Evolutionary conservation across 2,797 vertebrate species (phyloP).

Genomic region (Aldrovandia affinis): DNA sequence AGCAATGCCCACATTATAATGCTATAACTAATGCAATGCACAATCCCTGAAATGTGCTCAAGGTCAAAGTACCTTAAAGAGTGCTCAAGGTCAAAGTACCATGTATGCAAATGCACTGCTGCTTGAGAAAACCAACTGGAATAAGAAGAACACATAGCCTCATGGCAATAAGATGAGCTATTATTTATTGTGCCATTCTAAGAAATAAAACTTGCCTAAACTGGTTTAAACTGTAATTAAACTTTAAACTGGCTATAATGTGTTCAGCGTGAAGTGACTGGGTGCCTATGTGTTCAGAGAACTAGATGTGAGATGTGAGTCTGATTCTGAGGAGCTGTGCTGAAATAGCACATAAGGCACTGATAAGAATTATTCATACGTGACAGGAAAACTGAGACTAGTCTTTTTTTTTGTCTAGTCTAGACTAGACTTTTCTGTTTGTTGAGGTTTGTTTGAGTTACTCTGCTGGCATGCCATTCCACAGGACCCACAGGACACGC

Average conservation of each 20-base stretch:
- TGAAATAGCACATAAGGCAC: not conserved
- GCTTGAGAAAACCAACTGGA: not conserved
- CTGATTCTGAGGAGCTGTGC: not conserved
- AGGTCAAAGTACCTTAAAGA: too few species aligned
- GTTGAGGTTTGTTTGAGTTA: not conserved
- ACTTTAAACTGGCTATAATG: not conserved
- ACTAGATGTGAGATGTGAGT: not conserved
- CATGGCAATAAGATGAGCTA: not conserved
- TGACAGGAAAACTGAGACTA: not conserved
- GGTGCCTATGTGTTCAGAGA: not conserved
- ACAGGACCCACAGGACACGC: too few species aligned
- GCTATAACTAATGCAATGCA: not conserved
- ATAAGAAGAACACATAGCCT: not conserved
- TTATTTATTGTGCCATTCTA: too few species aligned
- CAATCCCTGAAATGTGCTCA: too few species aligned
- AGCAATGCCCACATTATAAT: not conserved
- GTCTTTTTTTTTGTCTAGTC: too few species aligned
- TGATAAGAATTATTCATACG: not conserved
- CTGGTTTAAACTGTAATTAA: not conserved
- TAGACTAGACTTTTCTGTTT: too few species aligned
- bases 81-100: not conserved
- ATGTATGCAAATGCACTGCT: not conserved
- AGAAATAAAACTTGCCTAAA: not conserved
- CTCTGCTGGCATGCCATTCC: too few species aligned
- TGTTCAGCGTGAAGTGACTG: not conserved